Percentiles rank a stretch among this genome's conserved stretches.
Evolutionary conservation across 2,113 vertebrate genomes (phyloP).

Genomic region (Pangasianodon hypophthalmus): DNA sequence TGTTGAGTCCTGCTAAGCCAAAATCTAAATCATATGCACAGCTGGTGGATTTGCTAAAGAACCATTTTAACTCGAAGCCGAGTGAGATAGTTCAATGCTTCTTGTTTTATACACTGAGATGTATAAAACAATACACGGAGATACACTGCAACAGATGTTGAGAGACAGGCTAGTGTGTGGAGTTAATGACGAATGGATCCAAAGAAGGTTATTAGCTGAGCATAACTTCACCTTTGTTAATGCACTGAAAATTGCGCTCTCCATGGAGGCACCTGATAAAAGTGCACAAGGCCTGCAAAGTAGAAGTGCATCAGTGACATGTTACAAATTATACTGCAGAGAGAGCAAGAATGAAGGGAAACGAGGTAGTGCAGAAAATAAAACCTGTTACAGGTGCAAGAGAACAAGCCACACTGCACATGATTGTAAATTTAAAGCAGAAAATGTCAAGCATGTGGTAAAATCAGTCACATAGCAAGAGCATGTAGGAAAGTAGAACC

Average conservation of each 20-base stretch:
- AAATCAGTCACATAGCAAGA: conserved; percentile 36
- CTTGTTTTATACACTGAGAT: no score
- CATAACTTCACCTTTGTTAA: background rate
- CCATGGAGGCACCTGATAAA: background rate
- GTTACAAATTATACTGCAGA: no score
- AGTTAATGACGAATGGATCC: background rate
- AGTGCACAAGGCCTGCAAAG: no score
- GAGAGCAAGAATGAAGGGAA: no score
- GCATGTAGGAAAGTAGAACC: background rate
- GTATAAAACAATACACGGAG: no score
- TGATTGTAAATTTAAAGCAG: conserved; percentile 27
- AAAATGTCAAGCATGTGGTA: conserved; percentile 30
- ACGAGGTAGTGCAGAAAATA: background rate
- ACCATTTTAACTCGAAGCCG: no score
- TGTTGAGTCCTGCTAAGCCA: no score
- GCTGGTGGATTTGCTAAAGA: no score
- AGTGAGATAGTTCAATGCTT: no score
- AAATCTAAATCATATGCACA: no score
- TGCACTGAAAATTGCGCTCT: background rate
- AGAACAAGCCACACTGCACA: background rate
- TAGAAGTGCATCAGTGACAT: background rate
- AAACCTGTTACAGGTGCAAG: conserved; percentile 26
- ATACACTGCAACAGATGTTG: no score
- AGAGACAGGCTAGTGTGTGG: background rate
- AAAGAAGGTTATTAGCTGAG: no score